Evolutionary conservation across 2,113 vertebrate genomes (phyloP).

Genomic region (Myxocyprinus asiaticus): DNA sequence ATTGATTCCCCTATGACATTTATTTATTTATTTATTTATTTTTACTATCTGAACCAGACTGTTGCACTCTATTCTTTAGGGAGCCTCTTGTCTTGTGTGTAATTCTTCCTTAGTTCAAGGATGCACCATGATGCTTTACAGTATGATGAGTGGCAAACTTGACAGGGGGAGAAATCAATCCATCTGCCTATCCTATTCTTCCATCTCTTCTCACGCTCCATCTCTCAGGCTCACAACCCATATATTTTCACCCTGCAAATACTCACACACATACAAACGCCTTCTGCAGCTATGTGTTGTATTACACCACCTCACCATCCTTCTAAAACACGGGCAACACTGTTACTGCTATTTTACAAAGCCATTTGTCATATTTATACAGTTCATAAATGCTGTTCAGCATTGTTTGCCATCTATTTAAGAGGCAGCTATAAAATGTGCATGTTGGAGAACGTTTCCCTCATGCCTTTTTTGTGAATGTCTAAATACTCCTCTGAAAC

Average conservation of each 20-base stretch:
- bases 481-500: constrained; percentile 33
- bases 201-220: constrained; percentile 20
- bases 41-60: no score
- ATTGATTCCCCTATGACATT: no score
- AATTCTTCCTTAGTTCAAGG: no score
- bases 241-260: constrained; percentile 38
- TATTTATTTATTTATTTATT: no score
- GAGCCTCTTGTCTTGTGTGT: no score
- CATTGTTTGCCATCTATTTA: constrained; percentile 4
- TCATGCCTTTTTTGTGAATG: constrained; percentile 10
- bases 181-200: constrained; percentile 50
- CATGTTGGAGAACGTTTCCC: constrained; percentile 3
- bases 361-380: background rate
- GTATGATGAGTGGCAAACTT: background rate
- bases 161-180: constrained; percentile 38
- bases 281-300: constrained; percentile 47
- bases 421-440: constrained; percentile 22
- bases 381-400: background rate
- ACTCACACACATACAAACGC: constrained; percentile 16
- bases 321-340: constrained; percentile 23
- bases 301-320: constrained; percentile 35
- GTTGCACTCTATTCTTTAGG: no score
- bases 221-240: constrained; percentile 36
- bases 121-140: no score
- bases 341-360: constrained; percentile 15